These are phyloP conservation scores for Hiodon alosoides DNA, from an alignment of 2,113 vertebrate genomes.

Conservation along the genomic window DNA sequence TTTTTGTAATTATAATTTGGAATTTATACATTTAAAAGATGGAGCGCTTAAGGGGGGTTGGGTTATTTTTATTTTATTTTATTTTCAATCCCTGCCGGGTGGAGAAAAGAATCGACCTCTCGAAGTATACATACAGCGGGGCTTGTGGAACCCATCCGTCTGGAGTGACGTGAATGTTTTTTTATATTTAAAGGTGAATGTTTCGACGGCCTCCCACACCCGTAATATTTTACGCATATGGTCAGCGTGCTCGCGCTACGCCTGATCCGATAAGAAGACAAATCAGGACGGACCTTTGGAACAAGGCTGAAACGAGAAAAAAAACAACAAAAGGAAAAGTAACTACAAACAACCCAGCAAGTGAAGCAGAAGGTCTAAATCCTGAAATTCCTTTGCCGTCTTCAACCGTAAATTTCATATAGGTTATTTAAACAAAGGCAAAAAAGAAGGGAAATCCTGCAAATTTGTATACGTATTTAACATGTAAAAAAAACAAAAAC, in stretches of 20 bases:
- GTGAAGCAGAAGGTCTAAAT: slow-evolving; percentile 54
- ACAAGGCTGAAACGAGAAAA: slow-evolving; percentile 21
- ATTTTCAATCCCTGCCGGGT: neutral
- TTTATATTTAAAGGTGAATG: slow-evolving; percentile 22
- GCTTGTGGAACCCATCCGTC: slow-evolving; percentile 7
- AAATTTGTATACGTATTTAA: slow-evolving; percentile 10
- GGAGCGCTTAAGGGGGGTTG: neutral
- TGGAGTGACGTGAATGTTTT: slow-evolving; percentile 7
- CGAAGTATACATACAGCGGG: neutral
- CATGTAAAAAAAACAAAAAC: neutral
- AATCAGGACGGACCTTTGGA: slow-evolving; percentile 16
- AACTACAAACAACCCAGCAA: slow-evolving; percentile 37
- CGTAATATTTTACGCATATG: neutral
- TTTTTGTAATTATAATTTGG: neutral
- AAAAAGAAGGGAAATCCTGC: slow-evolving; percentile 8
- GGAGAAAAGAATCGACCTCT: neutral
- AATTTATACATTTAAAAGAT: neutral
- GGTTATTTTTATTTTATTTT: too few species aligned
- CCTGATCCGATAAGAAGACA: slow-evolving; percentile 10
- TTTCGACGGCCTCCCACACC: neutral
- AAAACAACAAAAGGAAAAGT: neutral
- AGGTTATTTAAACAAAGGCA: slow-evolving; percentile 51
- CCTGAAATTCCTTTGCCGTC: slow-evolving; percentile 62
- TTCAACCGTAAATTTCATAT: slow-evolving; percentile 64
- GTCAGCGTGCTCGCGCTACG: slow-evolving; percentile 5